Percentiles rank a stretch among this genome's conserved stretches.
Evolutionary conservation across 1,140 invertebrate species (phyloP).

Genomic region (Piezodorus guildinii): DNA sequence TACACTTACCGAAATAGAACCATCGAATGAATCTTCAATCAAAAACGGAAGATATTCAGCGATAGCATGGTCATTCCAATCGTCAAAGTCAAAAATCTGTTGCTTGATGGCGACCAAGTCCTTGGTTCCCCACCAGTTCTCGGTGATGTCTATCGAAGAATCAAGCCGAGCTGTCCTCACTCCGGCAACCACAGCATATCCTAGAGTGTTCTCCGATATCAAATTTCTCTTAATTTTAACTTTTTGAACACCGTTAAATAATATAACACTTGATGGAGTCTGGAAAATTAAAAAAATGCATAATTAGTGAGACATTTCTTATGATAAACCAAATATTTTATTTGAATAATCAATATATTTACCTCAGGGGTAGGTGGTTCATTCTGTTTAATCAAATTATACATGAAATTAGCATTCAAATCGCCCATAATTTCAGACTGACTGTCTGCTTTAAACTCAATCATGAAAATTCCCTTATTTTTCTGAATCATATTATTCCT

Average conservation of each 20-base stretch:
- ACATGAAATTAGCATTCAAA: slow-evolving; percentile 63
- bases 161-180: slow-evolving; percentile 77
- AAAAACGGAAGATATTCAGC: slow-evolving; percentile 82
- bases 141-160: slow-evolving; percentile 72
- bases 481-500: slow-evolving; percentile 59
- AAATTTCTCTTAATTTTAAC: slow-evolving; percentile 83
- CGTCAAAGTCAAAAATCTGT: slow-evolving; percentile 97
- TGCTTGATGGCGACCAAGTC: slow-evolving; percentile 59
- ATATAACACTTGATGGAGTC: slow-evolving; percentile 70
- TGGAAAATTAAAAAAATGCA: slow-evolving; percentile 28
- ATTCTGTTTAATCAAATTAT: slow-evolving; percentile 71
- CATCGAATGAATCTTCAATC: slow-evolving; percentile 57
- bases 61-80: slow-evolving; percentile 96
- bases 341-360: slow-evolving; percentile 15
- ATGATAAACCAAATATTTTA: background rate
- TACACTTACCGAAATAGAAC: slow-evolving; percentile 49
- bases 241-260: slow-evolving; percentile 89
- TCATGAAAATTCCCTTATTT: slow-evolving; percentile 75
- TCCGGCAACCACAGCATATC: slow-evolving; percentile 89
- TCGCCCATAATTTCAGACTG: slow-evolving; percentile 85
- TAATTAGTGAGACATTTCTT: background rate
- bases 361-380: slow-evolving; percentile 32
- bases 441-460: slow-evolving; percentile 80
- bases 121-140: slow-evolving; percentile 93
- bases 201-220: slow-evolving; percentile 72